Base-by-base conservation (phyloP, 1,140 invertebrate species). In the Pseudachorutes palmiensis region DNA sequence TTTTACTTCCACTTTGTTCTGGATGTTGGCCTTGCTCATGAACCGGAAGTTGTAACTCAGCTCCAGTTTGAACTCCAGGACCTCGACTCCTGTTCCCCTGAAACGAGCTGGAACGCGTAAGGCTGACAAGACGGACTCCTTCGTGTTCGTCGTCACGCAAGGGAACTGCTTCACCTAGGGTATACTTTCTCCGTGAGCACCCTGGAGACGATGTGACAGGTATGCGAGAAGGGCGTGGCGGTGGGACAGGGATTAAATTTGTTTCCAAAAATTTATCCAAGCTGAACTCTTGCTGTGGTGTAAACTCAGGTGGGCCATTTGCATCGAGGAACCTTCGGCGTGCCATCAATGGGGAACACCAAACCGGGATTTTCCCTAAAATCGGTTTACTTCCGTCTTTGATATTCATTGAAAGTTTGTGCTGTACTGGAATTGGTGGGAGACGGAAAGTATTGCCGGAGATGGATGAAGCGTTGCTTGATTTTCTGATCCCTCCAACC, bases 351-450 rank as follows among this genome's bases (percentile, higher is more conserved):
- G 72, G 72, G n/a, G 66, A 68, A 30, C 70, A 68, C 68, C 68
- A 73, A 28, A 73, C 69, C 0, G 72, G 72, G 2, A 65, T 67
- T 63, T 68, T 68, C 0, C 66, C 70, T 59, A 71, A 29, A 9
- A 36, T 30, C 5, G 59, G 32, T 32, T 36, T 36, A 36, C 59
- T 36, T 30, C 59, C 59, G 29, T 36, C 59, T 19, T 36, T 32
- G 14, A 51, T 30, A 49, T 45, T n/a, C n/a, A n/a, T 67, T 41
- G 41, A 51, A 45, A 24, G 36, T 36, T 12, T 3, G 9, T 36
- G 24, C 2, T 28, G 66, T 12, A 28, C 12, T 28, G 24, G 28
- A 28, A 65, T 57, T 51, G 41, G 41, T n/a, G n/a, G 63, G 29
- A 36, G 62, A 12, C 32, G 31, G 26, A 64, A 29, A 16, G 14